A percentile compares a stretch with the other conserved stretches of the same genome.
Conservation (phyloP, 2,113 vertebrate species). For the Cephalopterus ornatus region DNA sequence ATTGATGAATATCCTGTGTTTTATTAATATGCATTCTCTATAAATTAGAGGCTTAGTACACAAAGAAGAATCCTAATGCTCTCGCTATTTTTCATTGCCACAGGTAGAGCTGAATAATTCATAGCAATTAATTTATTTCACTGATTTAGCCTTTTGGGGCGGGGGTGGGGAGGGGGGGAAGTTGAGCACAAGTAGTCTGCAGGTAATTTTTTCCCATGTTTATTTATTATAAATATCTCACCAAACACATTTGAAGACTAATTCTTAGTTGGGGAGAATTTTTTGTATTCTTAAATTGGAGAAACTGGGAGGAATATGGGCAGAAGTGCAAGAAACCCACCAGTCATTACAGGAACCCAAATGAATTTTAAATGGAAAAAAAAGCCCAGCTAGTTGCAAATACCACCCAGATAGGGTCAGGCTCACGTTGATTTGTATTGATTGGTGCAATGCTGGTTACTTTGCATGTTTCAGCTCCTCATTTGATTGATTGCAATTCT, state of each 20-base stretch:
- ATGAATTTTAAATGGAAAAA: background rate
- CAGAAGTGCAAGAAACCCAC: background rate
- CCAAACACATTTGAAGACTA: background rate
- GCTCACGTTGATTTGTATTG: slow-evolving; percentile 4
- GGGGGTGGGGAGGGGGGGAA: background rate
- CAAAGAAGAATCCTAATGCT: slow-evolving; percentile 66
- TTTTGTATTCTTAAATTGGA: background rate
- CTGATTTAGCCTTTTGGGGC: slow-evolving; percentile 45
- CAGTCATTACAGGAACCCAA: background rate
- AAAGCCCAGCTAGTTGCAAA: background rate
- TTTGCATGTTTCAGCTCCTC: background rate
- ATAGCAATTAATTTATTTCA: slow-evolving; percentile 70
- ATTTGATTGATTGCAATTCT: background rate
- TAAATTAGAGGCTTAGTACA: slow-evolving; percentile 69
- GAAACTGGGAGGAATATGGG: background rate
- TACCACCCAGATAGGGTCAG: background rate
- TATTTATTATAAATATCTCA: slow-evolving; percentile 38
- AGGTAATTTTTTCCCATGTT: slow-evolving; percentile 35
- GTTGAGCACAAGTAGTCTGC: slow-evolving; percentile 24
- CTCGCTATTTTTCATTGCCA: slow-evolving; percentile 69
- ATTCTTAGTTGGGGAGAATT: background rate
- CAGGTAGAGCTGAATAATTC: slow-evolving; percentile 69
- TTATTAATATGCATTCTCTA: slow-evolving; percentile 69
- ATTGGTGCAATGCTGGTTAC: background rate
- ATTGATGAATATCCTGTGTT: slow-evolving; percentile 67